Evolutionary conservation across 92 coral and sea anemone genomes (phyloP).

Genomic region (Zoanthus sociatus): DNA sequence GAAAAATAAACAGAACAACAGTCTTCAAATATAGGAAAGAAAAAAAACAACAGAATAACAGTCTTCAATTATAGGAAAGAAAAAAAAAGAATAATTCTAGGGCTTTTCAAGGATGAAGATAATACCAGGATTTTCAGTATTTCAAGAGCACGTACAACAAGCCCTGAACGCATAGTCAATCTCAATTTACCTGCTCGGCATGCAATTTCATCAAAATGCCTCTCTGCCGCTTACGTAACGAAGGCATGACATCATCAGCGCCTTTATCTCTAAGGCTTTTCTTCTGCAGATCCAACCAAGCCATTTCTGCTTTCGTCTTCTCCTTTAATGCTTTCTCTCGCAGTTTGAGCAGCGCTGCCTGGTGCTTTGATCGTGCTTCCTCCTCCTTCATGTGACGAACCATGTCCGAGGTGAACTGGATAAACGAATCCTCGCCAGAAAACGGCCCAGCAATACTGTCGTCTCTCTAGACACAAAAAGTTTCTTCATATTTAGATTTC

Average conservation of each 20-base stretch:
- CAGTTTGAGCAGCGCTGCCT: slow-evolving; percentile 91
- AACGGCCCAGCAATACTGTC: slow-evolving; percentile 75
- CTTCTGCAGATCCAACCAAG: slow-evolving; percentile 96
- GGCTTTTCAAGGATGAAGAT: too few species aligned
- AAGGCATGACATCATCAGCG: slow-evolving; percentile 99
- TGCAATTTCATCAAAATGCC: slow-evolving; percentile 90
- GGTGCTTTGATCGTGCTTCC: slow-evolving; percentile 94
- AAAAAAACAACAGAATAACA: too few species aligned
- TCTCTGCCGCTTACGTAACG: slow-evolving; percentile 89
- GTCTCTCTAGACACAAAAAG: slow-evolving; percentile 23
- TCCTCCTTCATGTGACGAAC: slow-evolving; percentile 94
- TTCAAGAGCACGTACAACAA: neutral
- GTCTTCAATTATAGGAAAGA: too few species aligned
- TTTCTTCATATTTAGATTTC: neutral
- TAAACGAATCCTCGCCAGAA: slow-evolving; percentile 93
- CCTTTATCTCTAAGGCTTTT: slow-evolving; percentile 91
- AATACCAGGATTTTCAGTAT: too few species aligned
- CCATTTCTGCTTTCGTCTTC: slow-evolving; percentile 98
- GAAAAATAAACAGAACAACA: too few species aligned
- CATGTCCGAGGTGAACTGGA: slow-evolving; percentile 96
- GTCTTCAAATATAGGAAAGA: too few species aligned
- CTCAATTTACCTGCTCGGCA: slow-evolving; percentile 85
- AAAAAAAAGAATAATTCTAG: too few species aligned
- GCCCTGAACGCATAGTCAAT: neutral
- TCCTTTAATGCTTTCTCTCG: slow-evolving; percentile 98